phyloP scores from a whole-genome alignment of 2,888 invertebrate species.

The Andrena bicolor region DNA sequence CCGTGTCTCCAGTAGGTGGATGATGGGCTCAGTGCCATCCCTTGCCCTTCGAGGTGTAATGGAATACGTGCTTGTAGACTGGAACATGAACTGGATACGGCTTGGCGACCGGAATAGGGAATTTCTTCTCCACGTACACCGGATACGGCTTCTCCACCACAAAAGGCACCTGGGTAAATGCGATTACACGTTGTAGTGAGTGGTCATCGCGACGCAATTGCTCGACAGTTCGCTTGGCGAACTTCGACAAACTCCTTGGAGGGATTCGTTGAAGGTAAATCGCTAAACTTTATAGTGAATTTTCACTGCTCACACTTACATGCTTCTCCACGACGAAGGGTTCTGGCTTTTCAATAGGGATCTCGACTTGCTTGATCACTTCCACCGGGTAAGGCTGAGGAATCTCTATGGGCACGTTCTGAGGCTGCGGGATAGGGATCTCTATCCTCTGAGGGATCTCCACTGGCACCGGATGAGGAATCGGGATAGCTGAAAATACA shows the following conservation, averaged over 20 bases:
- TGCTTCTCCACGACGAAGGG: conserved; percentile 87
- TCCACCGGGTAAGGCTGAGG: conserved; percentile 85
- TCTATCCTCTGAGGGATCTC: conserved; percentile 86
- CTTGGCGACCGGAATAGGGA: conserved; percentile 86
- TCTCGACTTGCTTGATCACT: conserved; percentile 86
- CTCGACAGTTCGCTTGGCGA: background rate
- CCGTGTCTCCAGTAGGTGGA: background rate
- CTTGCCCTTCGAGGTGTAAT: conserved; percentile 78
- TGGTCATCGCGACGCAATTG: background rate
- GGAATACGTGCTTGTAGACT: conserved; percentile 85
- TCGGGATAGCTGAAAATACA: conserved; percentile 85
- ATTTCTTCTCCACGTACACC: conserved; percentile 87
- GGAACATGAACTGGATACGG: conserved; percentile 87
- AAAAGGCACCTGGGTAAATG: conserved; percentile 85
- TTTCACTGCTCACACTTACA: conserved; percentile 74
- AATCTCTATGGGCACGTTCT: conserved; percentile 86
- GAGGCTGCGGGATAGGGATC: conserved; percentile 87
- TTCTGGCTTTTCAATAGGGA: conserved; percentile 87
- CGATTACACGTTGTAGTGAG: conserved; percentile 3
- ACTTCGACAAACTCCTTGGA: background rate
- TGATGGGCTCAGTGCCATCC: conserved; percentile 76
- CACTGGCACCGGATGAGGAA: conserved; percentile 87
- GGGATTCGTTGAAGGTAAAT: background rate
- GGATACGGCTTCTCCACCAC: conserved; percentile 88
- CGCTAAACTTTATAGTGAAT: background rate